Base-by-base conservation (phyloP, 2,113 vertebrate genomes). In the Erythrolamprus reginae region DNA sequence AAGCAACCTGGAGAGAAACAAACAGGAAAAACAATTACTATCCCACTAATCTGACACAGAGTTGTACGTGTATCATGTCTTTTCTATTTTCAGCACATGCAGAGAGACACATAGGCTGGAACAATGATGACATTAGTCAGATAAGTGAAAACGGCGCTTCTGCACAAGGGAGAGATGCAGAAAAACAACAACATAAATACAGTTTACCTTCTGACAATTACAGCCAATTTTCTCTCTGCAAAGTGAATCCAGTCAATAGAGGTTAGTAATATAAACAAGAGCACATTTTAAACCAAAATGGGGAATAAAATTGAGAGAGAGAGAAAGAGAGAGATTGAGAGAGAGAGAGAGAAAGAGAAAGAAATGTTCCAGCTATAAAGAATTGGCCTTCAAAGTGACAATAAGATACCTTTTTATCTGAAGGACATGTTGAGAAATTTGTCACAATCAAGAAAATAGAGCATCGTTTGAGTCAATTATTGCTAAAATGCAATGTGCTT, bases 61-160 rank as follows among this genome's bases (percentile, higher is more conserved):
- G 47, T 24, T 83, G 50, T 84, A 28, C 4, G 24, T 48, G 83
- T 28, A 17, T 48, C 26, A n/a, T 28, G 48, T 15, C 47, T 50
- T 51, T 84, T 51, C 83, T 50, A 26, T 15, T 84, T 50, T 17
- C 65, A 70, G n/a, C 1, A 0, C 26, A 15, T 2, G n/a, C 26
- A 10, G 47, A 84, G 24, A n/a, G 83, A 38, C 2, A 26, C 3
- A 24, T 83, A 0, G 3, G 28, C 83, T 84, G 26, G 42, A 12
- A 56, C 33, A 48, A 56, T 92, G 52, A 45, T 70, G 55, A 23
- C n/a, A 89, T 61, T 87, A 24, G 24, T 92, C 91, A 88, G 28
- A 52, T 17, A 90, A 89, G 70, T 50, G 24, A 88, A 91, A 93
- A 3, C 4, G 91, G 3, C 10, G 13, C 55, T 82, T 9, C 45